Evolutionary conservation across 2,888 invertebrate species (phyloP).

Genomic region (Archaeoteleia sp.): DNA sequence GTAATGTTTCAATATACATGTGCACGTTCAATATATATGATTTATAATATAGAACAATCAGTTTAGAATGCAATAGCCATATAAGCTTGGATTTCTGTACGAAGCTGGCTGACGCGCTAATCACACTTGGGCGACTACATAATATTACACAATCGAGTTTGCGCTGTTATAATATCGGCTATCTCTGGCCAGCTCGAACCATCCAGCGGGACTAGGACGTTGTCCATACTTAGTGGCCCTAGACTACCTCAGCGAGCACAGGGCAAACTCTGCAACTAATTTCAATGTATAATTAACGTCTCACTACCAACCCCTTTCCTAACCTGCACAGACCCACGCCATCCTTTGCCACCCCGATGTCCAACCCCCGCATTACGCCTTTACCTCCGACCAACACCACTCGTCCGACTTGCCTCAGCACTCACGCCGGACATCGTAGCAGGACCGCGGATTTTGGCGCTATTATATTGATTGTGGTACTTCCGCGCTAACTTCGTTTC

Average conservation of each 20-base stretch:
- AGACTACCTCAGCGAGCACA: slow-evolving; percentile 68
- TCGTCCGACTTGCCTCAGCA: slow-evolving; percentile 53
- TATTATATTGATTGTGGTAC: slow-evolving; percentile 73
- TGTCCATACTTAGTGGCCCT: slow-evolving; percentile 72
- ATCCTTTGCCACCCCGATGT: slow-evolving; percentile 55
- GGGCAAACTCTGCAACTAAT: slow-evolving; percentile 75
- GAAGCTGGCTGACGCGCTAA: slow-evolving; percentile 61
- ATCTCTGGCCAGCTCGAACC: slow-evolving; percentile 68
- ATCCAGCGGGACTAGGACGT: slow-evolving; percentile 61
- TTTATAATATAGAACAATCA: slow-evolving; percentile 44
- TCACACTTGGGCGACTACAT: slow-evolving; percentile 67
- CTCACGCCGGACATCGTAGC: slow-evolving; percentile 64
- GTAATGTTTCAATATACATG: too few relatives aligned
- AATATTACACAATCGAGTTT: slow-evolving; percentile 72
- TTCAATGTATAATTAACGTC: slow-evolving; percentile 76
- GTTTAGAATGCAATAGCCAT: slow-evolving; percentile 50
- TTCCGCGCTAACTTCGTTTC: slow-evolving; percentile 71
- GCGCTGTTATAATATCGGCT: slow-evolving; percentile 71
- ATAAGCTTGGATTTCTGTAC: slow-evolving; percentile 59
- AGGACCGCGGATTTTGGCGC: slow-evolving; percentile 69
- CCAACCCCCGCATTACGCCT: slow-evolving; percentile 58
- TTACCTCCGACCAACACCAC: slow-evolving; percentile 57
- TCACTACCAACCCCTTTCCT: slow-evolving; percentile 68
- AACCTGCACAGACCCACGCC: slow-evolving; percentile 48
- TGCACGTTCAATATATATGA: slow-evolving; percentile 19